phyloP scores from a whole-genome alignment of 2,888 invertebrate genomes.

The Eucera pruinosa region DNA sequence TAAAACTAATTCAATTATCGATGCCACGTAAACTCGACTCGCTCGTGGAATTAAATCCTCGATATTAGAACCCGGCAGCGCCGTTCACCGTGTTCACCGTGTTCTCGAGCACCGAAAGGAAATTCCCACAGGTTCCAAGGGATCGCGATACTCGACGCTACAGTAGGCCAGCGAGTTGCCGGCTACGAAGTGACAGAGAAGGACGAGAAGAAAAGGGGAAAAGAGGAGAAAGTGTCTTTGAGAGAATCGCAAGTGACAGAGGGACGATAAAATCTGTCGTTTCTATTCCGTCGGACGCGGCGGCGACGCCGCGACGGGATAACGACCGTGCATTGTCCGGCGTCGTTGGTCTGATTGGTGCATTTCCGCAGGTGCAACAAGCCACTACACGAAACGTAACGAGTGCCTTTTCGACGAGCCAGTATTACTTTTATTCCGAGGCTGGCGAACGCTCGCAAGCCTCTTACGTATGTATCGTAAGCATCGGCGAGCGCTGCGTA shows the following conservation, averaged over 20 bases:
- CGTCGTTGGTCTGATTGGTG: conserved; percentile 56
- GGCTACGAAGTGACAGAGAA: not conserved
- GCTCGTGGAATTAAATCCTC: conserved; percentile 24
- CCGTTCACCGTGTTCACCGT: too few relatives aligned
- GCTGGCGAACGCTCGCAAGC: conserved; percentile 44
- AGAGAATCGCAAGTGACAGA: conserved; percentile 55
- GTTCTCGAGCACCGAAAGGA: conserved; percentile 11
- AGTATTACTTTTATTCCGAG: conserved; percentile 53
- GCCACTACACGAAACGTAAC: conserved; percentile 57
- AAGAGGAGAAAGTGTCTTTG: conserved; percentile 34
- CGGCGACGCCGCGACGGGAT: conserved; percentile 57
- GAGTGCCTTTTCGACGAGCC: conserved; percentile 62
- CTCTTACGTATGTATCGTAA: conserved; percentile 67
- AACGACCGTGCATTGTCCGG: conserved; percentile 63
- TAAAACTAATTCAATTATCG: conserved; percentile 43
- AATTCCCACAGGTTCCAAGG: conserved; percentile 33
- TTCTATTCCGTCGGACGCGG: conserved; percentile 59
- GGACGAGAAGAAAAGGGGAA: not conserved
- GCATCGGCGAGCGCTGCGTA: conserved; percentile 60
- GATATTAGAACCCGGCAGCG: conserved; percentile 31
- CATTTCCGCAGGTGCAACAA: conserved; percentile 65
- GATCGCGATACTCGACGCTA: too few relatives aligned
- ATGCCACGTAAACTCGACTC: conserved; percentile 1
- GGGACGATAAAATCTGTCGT: conserved; percentile 64
- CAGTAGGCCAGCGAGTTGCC: too few relatives aligned